Conservation (phyloP, 1,140 invertebrate genomes). For the Diabrotica virgifera region DNA sequence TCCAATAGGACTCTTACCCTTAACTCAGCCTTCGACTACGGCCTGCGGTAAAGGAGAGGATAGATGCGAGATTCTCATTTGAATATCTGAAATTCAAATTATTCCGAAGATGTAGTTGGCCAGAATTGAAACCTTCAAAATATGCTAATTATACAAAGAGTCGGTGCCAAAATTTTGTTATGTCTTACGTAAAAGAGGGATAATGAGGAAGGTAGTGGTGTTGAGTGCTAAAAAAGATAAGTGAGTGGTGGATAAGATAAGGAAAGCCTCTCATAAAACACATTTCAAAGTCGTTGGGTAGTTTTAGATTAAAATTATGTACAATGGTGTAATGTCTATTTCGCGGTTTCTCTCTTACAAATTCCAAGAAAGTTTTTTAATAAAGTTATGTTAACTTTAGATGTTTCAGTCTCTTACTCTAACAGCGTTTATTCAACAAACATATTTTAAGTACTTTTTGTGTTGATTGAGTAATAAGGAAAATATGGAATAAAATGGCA, state of each 20-base stretch:
- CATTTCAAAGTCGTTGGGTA: background rate
- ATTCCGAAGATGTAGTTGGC: background rate
- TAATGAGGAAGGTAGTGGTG: background rate
- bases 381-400: background rate
- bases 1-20: too few relatives aligned
- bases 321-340: background rate
- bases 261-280: background rate
- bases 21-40: too few relatives aligned
- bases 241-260: background rate
- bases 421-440: too few relatives aligned
- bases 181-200: conserved; percentile 2
- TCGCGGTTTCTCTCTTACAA: background rate
- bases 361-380: background rate
- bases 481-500: too few relatives aligned
- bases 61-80: background rate
- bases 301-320: background rate
- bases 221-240: background rate
- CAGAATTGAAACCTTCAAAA: conserved; percentile 21
- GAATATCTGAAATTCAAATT: conserved; percentile 1
- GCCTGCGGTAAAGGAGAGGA: background rate
- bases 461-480: too few relatives aligned
- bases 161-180: conserved; percentile 20
- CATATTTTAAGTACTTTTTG: too few relatives aligned
- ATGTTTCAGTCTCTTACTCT: too few relatives aligned
- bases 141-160: conserved; percentile 26